Evolutionary conservation across 2,113 vertebrate species (phyloP), one percentile per base, ranked within the genome.

Genomic region (Antennarius striatus): DNA sequence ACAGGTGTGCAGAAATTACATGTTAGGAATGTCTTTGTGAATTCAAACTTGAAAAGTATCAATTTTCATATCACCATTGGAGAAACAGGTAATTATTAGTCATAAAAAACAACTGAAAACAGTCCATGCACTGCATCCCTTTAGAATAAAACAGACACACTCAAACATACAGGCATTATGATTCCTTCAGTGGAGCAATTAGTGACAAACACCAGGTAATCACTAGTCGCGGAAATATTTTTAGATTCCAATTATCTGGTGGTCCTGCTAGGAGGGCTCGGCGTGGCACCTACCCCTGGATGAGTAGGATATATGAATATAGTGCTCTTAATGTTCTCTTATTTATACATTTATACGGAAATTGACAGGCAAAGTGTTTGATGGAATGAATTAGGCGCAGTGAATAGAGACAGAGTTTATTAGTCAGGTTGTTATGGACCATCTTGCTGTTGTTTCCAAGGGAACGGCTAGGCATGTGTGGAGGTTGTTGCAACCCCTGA

Each of bases 391-490:
- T 29, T 11, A 22, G 5, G 49, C 3, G 36, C 56, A 5, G 59
- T 45, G 58, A 30, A 47, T 48, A 56, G 30, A 67, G 14, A 12
- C 1, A 51, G 55, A 67, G 77, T 85, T 82, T 77, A 84, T 86
- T 75, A 85, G 75, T 28, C 28, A 66, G 77, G 72, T 72, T 81
- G 75, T 84, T 78, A 83, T 75, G 79, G 74, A 85, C 73, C 67
- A 65, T 49, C 73, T 79, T 58, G 71, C 73, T 74, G 86, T 85
- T 85, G 88, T 91, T 90, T 88, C 88, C 84, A 87, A 85, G 88
- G 90, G 62, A 89, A 88, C 87, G 16, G 74, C 71, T 55, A 68
- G 71, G 64, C 63, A 29, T 65, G 64, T 68, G 74, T 85, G 82
- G 73, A 81, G 77, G 77, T 81, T 87, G 80, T 68, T 77, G 74